Conservation (phyloP, 2,113 vertebrate genomes). For the Hylia prasina region DNA sequence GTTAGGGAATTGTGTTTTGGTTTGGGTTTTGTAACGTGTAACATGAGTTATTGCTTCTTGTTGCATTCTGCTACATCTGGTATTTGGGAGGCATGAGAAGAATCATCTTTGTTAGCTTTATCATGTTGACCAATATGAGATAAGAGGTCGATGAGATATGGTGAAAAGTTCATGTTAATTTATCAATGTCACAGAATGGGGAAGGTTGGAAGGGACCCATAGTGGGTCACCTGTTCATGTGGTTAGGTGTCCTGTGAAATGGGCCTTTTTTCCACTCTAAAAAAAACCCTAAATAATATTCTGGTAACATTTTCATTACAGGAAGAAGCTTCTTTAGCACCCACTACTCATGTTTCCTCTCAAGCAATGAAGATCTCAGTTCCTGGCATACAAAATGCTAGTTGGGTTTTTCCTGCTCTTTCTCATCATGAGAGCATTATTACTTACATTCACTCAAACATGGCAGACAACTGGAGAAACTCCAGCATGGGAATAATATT, state of each 20-base stretch:
- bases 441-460: background rate
- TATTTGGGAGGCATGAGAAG: background rate
- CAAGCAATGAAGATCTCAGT: conserved; percentile 6
- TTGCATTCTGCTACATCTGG: background rate
- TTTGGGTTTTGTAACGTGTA: fast-evolving
- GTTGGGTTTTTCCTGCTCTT: background rate
- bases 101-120: background rate
- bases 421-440: background rate
- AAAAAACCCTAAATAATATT: background rate
- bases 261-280: background rate
- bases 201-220: background rate
- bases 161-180: background rate
- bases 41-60: background rate
- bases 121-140: background rate
- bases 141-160: background rate
- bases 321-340: background rate
- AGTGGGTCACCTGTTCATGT: background rate
- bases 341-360: background rate
- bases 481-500: background rate
- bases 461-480: conserved; percentile 18
- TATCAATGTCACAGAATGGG: background rate
- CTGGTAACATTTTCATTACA: background rate
- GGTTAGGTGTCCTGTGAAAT: background rate
- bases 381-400: background rate
- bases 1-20: background rate